A percentile compares a stretch with the other conserved stretches of the same genome.
phyloP scores from a whole-genome alignment of 2,888 invertebrate species.

The Dicyrtomina minuta region DNA sequence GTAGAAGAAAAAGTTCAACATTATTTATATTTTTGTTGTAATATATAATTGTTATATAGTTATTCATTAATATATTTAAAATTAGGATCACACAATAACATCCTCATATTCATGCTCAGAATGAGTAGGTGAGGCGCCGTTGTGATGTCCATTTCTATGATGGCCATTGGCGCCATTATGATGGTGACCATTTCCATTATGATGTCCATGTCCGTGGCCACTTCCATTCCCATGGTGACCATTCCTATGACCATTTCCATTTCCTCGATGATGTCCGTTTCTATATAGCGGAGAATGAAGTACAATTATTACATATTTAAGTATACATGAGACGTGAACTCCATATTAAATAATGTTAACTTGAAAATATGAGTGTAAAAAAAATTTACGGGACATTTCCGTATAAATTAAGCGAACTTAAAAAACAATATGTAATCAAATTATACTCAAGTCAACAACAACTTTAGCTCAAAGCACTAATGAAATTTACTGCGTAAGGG shows the following conservation, averaged over 20 bases:
- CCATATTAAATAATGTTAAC: too few species aligned
- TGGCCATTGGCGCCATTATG: slow-evolving; percentile 13
- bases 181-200: slow-evolving; percentile 34
- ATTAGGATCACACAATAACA: background rate
- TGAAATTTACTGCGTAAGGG: too few species aligned
- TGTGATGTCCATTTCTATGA: background rate
- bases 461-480: too few species aligned
- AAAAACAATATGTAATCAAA: too few species aligned
- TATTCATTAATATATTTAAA: background rate
- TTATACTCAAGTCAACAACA: too few species aligned
- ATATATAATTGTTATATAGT: background rate
- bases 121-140: background rate
- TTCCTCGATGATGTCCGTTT: background rate
- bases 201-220: too few species aligned
- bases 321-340: too few species aligned
- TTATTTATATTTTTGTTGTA: background rate
- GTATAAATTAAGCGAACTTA: background rate
- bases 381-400: background rate
- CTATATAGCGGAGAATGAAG: too few species aligned
- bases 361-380: background rate
- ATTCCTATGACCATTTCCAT: background rate
- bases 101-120: background rate
- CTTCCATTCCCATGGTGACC: slow-evolving; percentile 13
- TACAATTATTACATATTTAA: too few species aligned
- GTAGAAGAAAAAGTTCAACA: background rate